A percentile compares a stretch with the other conserved stretches of the same genome.
Conservation (phyloP, 1,140 invertebrate species). For the Drosophila ficusphila region DNA sequence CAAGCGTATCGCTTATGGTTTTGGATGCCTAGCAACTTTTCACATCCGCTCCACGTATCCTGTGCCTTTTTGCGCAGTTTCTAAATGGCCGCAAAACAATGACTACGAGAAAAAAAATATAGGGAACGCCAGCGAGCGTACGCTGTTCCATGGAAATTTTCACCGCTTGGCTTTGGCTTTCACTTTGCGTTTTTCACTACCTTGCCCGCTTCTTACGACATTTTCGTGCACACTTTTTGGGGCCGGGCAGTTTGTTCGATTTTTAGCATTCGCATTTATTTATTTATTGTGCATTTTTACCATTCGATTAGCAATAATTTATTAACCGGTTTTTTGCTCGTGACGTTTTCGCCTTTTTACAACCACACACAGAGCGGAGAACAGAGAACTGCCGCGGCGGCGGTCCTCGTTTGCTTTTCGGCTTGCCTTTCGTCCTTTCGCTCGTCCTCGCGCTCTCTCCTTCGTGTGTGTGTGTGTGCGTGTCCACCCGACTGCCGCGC, state of each 20-base stretch:
- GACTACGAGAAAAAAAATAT: conserved; percentile 49
- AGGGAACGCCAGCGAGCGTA: conserved; percentile 36
- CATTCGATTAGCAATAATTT: conserved; percentile 82
- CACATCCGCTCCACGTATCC: conserved; percentile 36
- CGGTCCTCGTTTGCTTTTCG: conserved; percentile 12
- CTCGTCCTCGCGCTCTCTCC: conserved; percentile 6
- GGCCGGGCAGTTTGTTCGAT: conserved; percentile 10
- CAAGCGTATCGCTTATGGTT: background rate
- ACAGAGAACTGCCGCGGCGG: conserved; percentile 59
- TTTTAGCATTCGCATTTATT: conserved; percentile 50
- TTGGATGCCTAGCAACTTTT: conserved; percentile 28
- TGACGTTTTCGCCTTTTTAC: conserved; percentile 82
- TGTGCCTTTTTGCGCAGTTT: conserved; percentile 75
- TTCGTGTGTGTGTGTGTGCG: conserved; percentile 24
- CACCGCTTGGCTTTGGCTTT: conserved; percentile 54
- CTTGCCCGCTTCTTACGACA: conserved; percentile 6
- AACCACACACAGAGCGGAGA: conserved; percentile 73
- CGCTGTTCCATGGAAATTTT: conserved; percentile 58
- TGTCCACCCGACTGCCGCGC: conserved; percentile 41
- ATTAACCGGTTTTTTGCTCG: conserved; percentile 83
- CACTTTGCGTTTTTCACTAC: conserved; percentile 55
- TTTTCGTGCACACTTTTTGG: conserved; percentile 22
- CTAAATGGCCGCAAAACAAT: conserved; percentile 63
- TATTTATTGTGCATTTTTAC: conserved; percentile 66
- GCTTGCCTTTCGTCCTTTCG: conserved; percentile 34